Evolutionary conservation across 2,113 vertebrate genomes (phyloP).

Genomic region (Ptychochromis oligacanthus): DNA sequence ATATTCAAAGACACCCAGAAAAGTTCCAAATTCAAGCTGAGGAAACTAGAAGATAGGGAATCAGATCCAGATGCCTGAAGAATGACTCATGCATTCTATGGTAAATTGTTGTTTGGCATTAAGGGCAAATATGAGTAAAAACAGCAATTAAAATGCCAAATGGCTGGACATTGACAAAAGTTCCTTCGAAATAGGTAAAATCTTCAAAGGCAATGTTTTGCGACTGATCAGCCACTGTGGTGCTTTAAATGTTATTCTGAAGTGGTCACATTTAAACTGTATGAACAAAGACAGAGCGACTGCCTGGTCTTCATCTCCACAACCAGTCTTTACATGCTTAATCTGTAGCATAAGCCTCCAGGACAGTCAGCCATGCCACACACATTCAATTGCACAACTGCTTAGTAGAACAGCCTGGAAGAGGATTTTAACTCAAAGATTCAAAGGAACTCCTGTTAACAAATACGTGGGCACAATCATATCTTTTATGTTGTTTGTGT

Average conservation of each 20-base stretch:
- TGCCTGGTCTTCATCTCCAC: constrained; percentile 42
- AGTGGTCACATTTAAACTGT: constrained; percentile 32
- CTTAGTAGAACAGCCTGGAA: neutral
- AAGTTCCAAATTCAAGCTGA: constrained; percentile 9
- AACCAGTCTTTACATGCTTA: constrained; percentile 20
- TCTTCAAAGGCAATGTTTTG: constrained; percentile 19
- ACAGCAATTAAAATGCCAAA: constrained; percentile 14
- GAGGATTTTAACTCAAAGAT: neutral
- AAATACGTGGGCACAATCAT: neutral
- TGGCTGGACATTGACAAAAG: neutral
- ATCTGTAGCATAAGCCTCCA: constrained; percentile 38
- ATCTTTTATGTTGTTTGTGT: neutral
- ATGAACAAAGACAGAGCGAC: constrained; percentile 9
- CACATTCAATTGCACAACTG: constrained; percentile 27
- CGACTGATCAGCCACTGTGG: neutral
- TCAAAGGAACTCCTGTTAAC: neutral
- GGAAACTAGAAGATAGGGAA: constrained; percentile 21
- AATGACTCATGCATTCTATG: neutral
- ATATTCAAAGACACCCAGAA: constrained; percentile 1
- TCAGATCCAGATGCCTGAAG: constrained; percentile 23
- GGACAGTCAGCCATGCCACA: constrained; percentile 25
- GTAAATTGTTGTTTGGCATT: constrained; percentile 18
- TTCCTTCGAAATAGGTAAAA: constrained; percentile 13
- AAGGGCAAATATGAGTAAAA: neutral
- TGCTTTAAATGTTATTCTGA: constrained; percentile 26